A percentile compares a stretch with the other conserved stretches of the same genome.
These are phyloP conservation scores for Oncorhynchus tshawytscha DNA, from an alignment of 2,113 vertebrate species.

Conservation along the genomic window DNA sequence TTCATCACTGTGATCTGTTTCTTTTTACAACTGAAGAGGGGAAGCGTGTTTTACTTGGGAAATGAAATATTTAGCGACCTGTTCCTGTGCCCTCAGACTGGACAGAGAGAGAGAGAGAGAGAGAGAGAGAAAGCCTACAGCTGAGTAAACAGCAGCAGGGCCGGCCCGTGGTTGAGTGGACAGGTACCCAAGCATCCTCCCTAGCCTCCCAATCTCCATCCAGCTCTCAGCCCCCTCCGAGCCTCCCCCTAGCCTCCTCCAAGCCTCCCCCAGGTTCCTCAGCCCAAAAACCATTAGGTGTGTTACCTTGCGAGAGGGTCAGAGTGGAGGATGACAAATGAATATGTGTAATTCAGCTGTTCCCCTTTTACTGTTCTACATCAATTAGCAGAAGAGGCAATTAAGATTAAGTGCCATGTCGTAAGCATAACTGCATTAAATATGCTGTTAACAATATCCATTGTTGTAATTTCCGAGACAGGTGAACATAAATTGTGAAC, in stretches of 20 bases:
- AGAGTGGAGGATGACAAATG: not conserved
- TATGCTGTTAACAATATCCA: conserved; percentile 6
- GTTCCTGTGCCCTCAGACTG: conserved; percentile 67
- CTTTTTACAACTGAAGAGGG: conserved; percentile 54
- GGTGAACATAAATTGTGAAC: not conserved
- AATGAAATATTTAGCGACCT: conserved; percentile 81
- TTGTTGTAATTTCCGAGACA: not conserved
- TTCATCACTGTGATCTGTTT: conserved; percentile 74
- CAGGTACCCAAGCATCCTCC: conserved; percentile 58
- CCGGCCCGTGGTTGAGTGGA: conserved; percentile 24
- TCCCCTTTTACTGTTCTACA: not conserved
- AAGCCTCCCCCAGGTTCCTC: conserved; percentile 2
- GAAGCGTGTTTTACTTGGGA: conserved; percentile 80
- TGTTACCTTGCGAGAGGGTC: conserved; percentile 16
- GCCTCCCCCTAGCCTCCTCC: not conserved
- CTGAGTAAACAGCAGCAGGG: conserved; percentile 75
- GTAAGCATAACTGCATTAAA: conserved; percentile 5
- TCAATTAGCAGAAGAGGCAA: conserved; percentile 9
- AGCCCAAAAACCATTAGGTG: conserved; percentile 34
- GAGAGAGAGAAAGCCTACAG: conserved; percentile 52
- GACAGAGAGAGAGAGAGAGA: conserved; percentile 59
- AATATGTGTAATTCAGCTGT: not conserved
- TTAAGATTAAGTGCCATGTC: conserved; percentile 3
- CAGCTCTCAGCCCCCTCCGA: not conserved
- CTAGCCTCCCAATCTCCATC: not conserved